These are phyloP conservation scores for Artemia sinica DNA, from an alignment of 2,888 invertebrate genomes.

Conservation along the genomic window DNA sequence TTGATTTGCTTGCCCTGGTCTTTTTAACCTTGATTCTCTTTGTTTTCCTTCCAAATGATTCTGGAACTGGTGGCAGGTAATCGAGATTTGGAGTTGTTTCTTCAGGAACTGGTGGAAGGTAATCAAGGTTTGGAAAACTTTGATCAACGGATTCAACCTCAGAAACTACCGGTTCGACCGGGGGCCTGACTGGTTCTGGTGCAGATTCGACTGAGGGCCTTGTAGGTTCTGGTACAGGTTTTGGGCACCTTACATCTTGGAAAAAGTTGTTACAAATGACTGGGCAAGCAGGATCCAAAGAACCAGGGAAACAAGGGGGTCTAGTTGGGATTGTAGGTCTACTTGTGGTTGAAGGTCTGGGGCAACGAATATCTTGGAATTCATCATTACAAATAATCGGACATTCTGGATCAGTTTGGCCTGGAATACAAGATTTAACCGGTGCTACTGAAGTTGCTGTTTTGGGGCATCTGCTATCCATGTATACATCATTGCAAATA, in stretches of 20 bases:
- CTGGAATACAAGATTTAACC: neutral
- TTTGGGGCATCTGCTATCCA: constrained; percentile 1
- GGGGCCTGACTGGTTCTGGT: neutral
- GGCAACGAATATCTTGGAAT: neutral
- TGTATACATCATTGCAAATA: neutral
- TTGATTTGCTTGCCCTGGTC: neutral
- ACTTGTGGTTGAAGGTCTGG: neutral
- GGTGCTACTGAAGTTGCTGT: neutral
- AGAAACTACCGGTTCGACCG: neutral
- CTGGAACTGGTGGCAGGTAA: neutral
- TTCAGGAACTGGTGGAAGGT: neutral
- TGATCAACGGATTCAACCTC: neutral
- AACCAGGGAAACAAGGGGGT: neutral
- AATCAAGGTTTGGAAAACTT: neutral
- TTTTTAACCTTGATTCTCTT: neutral
- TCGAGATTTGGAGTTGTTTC: neutral
- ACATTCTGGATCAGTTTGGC: constrained; percentile 6
- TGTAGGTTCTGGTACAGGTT: neutral
- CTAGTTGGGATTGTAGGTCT: neutral
- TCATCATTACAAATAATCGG: neutral
- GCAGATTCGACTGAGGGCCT: neutral
- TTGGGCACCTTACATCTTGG: neutral
- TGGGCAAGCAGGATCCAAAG: constrained; percentile 5
- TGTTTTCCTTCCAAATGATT: neutral
- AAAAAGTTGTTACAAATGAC: neutral